Conservation (phyloP, 1,140 invertebrate genomes). For the Pachyrhynchus sulphureomaculatus region DNA sequence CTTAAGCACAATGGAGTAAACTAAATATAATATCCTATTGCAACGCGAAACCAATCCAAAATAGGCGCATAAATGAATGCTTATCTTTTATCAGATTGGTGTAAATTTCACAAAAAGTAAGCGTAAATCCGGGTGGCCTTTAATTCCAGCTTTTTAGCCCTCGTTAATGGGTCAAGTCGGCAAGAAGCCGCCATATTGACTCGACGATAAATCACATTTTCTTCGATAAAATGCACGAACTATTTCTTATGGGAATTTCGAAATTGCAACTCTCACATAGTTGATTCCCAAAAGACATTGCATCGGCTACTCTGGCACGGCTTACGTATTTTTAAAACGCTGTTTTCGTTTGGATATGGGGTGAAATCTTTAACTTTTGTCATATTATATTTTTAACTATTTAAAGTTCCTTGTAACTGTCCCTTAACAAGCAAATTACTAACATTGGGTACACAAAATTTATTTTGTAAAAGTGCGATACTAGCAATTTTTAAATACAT, state of each 20-base stretch:
- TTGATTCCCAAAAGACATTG: conserved; percentile 11
- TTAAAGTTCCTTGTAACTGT: too few species aligned
- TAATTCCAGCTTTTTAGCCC: conserved; percentile 12
- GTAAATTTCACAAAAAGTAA: conserved; percentile 17
- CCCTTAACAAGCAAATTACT: too few species aligned
- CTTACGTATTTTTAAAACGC: conserved; percentile 3
- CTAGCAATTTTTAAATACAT: too few species aligned
- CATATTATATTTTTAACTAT: too few species aligned
- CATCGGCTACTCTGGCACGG: neutral
- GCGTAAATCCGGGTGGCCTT: conserved; percentile 1
- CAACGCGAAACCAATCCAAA: conserved; percentile 12
- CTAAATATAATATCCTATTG: neutral
- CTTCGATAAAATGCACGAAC: conserved; percentile 25
- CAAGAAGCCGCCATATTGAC: conserved; percentile 4
- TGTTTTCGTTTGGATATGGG: too few species aligned
- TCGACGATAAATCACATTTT: conserved; percentile 25
- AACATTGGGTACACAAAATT: too few species aligned
- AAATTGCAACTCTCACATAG: conserved; percentile 21
- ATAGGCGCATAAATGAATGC: conserved; percentile 13
- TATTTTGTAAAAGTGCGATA: too few species aligned
- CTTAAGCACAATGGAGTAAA: too few species aligned
- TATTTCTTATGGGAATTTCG: conserved; percentile 18
- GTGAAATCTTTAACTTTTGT: too few species aligned
- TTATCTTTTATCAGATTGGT: conserved; percentile 19
- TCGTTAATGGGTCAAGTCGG: conserved; percentile 8